Conservation (phyloP, 2,113 vertebrate genomes). For the Dunckerocampus dactyliophorus region DNA sequence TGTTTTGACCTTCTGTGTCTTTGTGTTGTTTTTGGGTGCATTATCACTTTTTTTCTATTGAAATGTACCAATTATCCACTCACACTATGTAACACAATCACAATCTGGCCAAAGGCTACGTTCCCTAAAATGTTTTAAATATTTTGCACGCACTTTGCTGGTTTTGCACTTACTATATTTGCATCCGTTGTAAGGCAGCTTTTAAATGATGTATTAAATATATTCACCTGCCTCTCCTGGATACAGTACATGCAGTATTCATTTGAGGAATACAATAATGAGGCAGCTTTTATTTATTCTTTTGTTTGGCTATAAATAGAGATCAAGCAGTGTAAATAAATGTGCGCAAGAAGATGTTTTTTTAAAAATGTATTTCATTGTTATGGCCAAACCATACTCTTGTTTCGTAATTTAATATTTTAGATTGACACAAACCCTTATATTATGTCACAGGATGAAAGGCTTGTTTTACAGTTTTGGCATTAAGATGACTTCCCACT, state of each 20-base stretch:
- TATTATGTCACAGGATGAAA: too few species aligned
- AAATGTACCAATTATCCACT: not conserved
- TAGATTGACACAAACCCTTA: not conserved
- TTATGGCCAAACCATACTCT: not conserved
- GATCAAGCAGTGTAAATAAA: slow-evolving; percentile 2
- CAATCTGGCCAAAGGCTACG: not conserved
- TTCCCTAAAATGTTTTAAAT: not conserved
- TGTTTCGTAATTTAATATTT: not conserved
- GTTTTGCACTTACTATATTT: too few species aligned
- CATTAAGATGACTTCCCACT: not conserved
- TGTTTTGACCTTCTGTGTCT: not conserved
- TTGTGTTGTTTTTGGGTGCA: too few species aligned
- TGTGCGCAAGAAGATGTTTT: not conserved
- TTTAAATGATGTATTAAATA: not conserved
- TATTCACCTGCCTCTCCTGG: slow-evolving; percentile 19
- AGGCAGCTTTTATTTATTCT: slow-evolving; percentile 11
- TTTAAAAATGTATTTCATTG: not conserved
- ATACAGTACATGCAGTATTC: not conserved
- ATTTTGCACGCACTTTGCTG: not conserved
- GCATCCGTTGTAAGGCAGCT: not conserved
- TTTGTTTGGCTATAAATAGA: slow-evolving; percentile 16
- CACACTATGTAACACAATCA: not conserved
- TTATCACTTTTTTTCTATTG: not conserved
- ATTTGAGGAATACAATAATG: slow-evolving; percentile 9
- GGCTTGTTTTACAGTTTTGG: not conserved